Percentiles rank a stretch among this genome's conserved stretches.
Conservation (phyloP, 2,113 vertebrate genomes). For the Labrus mixtus region DNA sequence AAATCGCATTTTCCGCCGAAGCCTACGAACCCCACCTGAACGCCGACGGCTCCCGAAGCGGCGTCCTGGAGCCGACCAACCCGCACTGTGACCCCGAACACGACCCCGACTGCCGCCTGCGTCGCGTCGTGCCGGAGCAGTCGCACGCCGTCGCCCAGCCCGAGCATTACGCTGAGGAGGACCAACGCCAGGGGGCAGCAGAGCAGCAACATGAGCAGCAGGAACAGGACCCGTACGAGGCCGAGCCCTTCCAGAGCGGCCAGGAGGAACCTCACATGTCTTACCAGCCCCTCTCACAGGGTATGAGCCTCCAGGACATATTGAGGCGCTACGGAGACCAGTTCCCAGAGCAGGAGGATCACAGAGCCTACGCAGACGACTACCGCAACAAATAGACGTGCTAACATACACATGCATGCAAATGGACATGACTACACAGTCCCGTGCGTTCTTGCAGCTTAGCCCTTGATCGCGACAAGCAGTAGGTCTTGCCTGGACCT, state of each 20-base stretch:
- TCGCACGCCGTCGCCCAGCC: slow-evolving; percentile 1
- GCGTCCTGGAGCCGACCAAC: slow-evolving; percentile 79
- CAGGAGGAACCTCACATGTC: slow-evolving; percentile 82
- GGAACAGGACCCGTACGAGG: slow-evolving; percentile 76
- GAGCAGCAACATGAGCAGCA: slow-evolving; percentile 57
- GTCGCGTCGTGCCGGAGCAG: slow-evolving; percentile 71
- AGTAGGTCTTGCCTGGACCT: slow-evolving; percentile 38
- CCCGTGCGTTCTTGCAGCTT: slow-evolving; percentile 37
- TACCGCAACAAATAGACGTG: slow-evolving; percentile 82
- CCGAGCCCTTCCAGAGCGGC: slow-evolving; percentile 81
- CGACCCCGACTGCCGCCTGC: slow-evolving; percentile 82
- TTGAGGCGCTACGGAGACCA: slow-evolving; percentile 78
- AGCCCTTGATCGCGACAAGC: slow-evolving; percentile 31
- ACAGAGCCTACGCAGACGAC: slow-evolving; percentile 78
- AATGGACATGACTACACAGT: slow-evolving; percentile 66
- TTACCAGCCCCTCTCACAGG: slow-evolving; percentile 69
- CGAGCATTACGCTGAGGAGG: slow-evolving; percentile 45
- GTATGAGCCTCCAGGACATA: slow-evolving; percentile 81
- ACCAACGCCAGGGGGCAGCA: slow-evolving; percentile 54
- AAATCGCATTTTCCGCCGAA: slow-evolving; percentile 57
- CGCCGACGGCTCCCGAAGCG: slow-evolving; percentile 70
- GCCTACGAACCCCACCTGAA: slow-evolving; percentile 82
- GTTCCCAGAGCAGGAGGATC: slow-evolving; percentile 77
- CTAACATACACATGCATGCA: slow-evolving; percentile 29
- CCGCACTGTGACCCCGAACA: slow-evolving; percentile 85